Conservation (phyloP, 1,140 invertebrate species). For the Pygmarrhopalites habei region DNA sequence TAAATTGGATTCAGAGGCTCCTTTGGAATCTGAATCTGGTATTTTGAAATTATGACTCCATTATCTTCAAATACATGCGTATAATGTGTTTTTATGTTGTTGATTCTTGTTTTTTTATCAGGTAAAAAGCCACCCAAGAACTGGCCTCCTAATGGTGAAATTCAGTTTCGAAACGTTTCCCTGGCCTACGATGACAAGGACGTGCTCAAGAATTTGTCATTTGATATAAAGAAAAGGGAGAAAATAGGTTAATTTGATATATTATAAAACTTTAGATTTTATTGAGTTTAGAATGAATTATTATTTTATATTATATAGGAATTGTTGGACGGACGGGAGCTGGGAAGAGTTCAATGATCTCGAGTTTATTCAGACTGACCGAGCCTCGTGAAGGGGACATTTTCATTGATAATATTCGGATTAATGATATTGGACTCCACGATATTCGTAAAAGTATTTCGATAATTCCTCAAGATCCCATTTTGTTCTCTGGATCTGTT, state of each 20-base stretch:
- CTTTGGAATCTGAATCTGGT: conserved; percentile 28
- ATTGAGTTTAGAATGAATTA: conserved; percentile 73
- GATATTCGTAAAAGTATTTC: conserved; percentile 60
- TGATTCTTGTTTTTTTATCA: background rate
- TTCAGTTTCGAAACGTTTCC: conserved; percentile 59
- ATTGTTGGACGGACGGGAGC: conserved; percentile 53
- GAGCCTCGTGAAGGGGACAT: conserved; percentile 53
- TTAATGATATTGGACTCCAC: conserved; percentile 48
- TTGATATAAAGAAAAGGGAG: conserved; percentile 50
- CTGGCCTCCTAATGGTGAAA: conserved; percentile 62
- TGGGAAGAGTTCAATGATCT: conserved; percentile 45
- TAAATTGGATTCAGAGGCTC: conserved; percentile 46
- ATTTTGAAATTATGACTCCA: background rate
- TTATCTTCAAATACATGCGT: background rate
- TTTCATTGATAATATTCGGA: conserved; percentile 51
- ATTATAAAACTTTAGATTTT: conserved; percentile 63
- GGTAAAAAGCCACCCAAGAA: conserved; percentile 51
- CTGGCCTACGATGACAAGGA: conserved; percentile 50
- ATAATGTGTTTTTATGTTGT: background rate
- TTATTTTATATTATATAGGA: conserved; percentile 62
- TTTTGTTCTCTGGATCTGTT: conserved; percentile 70
- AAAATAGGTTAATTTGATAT: conserved; percentile 67
- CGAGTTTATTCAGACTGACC: conserved; percentile 52
- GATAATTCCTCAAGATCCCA: conserved; percentile 64
- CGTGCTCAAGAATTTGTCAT: conserved; percentile 52